A percentile compares a stretch with the other conserved stretches of the same genome.
Conservation (phyloP, 2,888 invertebrate species). For the Athetis lepigone region DNA sequence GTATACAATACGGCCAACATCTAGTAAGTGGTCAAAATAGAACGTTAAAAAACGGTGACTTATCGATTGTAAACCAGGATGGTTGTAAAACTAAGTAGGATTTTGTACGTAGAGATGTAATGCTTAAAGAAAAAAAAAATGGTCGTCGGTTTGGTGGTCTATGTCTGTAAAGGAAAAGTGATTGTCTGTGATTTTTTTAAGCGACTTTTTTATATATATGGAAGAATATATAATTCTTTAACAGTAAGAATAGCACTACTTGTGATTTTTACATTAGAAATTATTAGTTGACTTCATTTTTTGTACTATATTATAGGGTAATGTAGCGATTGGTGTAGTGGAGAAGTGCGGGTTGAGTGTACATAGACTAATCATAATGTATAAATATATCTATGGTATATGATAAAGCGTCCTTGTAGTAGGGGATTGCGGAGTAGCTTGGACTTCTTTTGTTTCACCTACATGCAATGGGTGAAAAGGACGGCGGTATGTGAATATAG, state of each 20-base stretch:
- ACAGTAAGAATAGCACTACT: slow-evolving; percentile 91
- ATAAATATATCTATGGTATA: slow-evolving; percentile 73
- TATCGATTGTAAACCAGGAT: slow-evolving; percentile 85
- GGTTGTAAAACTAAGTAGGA: slow-evolving; percentile 91
- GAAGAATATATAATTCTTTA: slow-evolving; percentile 88
- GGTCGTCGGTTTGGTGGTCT: slow-evolving; percentile 88
- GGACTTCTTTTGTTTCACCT: slow-evolving; percentile 32
- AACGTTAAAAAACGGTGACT: slow-evolving; percentile 73
- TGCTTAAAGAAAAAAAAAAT: slow-evolving; percentile 86
- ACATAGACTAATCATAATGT: slow-evolving; percentile 77
- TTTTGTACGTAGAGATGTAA: slow-evolving; percentile 90
- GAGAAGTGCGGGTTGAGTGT: slow-evolving; percentile 85
- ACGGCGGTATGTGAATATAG: slow-evolving; percentile 15
- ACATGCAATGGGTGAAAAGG: slow-evolving; percentile 8
- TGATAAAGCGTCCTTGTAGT: slow-evolving; percentile 60
- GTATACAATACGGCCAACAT: slow-evolving; percentile 76
- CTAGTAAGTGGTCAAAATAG: slow-evolving; percentile 74
- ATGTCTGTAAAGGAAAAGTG: slow-evolving; percentile 90
- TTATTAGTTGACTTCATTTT: slow-evolving; percentile 86
- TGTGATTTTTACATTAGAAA: slow-evolving; percentile 90
- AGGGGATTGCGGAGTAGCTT: slow-evolving; percentile 51
- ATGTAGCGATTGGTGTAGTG: slow-evolving; percentile 78
- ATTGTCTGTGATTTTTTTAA: slow-evolving; percentile 91
- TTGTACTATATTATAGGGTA: slow-evolving; percentile 83
- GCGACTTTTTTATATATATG: slow-evolving; percentile 91